phyloP scores from a whole-genome alignment of 2,888 invertebrate species.

The Sphaerophoria taeniata region DNA sequence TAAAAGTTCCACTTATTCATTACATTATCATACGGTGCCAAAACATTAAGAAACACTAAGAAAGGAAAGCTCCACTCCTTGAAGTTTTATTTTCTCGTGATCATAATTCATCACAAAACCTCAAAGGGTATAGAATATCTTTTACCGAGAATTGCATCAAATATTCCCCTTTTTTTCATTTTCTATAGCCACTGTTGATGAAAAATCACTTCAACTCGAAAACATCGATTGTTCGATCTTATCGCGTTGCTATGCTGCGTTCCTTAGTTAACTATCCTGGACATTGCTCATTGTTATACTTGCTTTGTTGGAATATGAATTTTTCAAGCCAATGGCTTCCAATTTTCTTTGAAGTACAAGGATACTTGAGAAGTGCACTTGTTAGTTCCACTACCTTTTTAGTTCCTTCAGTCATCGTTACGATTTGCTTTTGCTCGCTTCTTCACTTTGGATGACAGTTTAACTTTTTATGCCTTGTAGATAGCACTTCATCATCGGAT shows the following conservation, averaged over 20 bases:
- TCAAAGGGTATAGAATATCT: too few species aligned
- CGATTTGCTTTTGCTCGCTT: slow-evolving; percentile 41
- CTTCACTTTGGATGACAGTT: slow-evolving; percentile 65
- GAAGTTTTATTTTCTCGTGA: too few species aligned
- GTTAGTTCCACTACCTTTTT: slow-evolving; percentile 55
- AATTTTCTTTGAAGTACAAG: slow-evolving; percentile 72
- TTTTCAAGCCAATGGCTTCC: slow-evolving; percentile 71
- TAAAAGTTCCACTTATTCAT: too few species aligned
- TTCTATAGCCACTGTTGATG: slow-evolving; percentile 32
- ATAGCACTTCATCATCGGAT: slow-evolving; percentile 67
- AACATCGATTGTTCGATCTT: slow-evolving; percentile 65
- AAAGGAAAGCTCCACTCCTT: too few species aligned
- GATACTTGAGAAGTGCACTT: slow-evolving; percentile 55
- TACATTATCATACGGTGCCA: too few species aligned
- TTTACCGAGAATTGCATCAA: too few species aligned
- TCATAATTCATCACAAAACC: too few species aligned
- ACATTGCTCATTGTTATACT: slow-evolving; percentile 47
- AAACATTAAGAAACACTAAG: too few species aligned
- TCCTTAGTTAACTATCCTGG: slow-evolving; percentile 40
- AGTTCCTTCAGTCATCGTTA: slow-evolving; percentile 63
- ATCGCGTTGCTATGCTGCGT: slow-evolving; percentile 47
- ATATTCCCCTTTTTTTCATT: neutral
- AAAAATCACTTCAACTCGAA: slow-evolving; percentile 66
- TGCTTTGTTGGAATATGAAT: slow-evolving; percentile 66
- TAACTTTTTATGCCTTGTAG: slow-evolving; percentile 63